Percentiles rank a stretch among this genome's conserved stretches.
Conservation (phyloP, 2,113 vertebrate species). For the Alethe diademata region DNA sequence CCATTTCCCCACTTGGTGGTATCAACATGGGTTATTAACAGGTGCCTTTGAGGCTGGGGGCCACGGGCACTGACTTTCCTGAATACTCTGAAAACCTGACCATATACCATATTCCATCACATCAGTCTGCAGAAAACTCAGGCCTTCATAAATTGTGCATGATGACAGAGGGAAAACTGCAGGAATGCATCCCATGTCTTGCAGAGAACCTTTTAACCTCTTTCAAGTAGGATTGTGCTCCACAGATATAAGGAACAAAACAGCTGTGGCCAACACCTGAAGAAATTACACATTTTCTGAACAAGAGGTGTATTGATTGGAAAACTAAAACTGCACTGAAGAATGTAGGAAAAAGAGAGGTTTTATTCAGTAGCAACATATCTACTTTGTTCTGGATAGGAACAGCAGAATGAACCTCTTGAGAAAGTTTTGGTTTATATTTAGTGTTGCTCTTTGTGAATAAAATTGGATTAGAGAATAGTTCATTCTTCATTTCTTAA, state of each 20-base stretch:
- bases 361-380: background rate
- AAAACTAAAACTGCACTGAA: background rate
- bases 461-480: background rate
- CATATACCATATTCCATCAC: background rate
- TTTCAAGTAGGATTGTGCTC: background rate
- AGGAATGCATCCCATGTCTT: background rate
- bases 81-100: background rate
- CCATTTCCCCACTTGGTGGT: background rate
- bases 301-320: background rate
- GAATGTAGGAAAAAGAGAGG: background rate
- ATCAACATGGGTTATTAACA: background rate
- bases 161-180: background rate
- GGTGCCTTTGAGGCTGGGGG: background rate
- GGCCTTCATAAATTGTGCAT: background rate
- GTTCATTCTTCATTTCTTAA: slow-evolving; percentile 25
- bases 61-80: background rate
- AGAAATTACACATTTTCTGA: background rate
- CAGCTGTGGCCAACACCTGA: background rate
- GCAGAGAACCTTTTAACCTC: background rate
- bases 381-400: background rate
- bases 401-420: background rate
- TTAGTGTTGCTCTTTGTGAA: slow-evolving; percentile 15
- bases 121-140: background rate
- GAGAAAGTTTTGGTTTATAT: slow-evolving; percentile 47
- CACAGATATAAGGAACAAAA: background rate